Evolutionary conservation across 1,140 invertebrate genomes (phyloP), one percentile per base, ranked within the genome.

Genomic region (Venturia canescens): DNA sequence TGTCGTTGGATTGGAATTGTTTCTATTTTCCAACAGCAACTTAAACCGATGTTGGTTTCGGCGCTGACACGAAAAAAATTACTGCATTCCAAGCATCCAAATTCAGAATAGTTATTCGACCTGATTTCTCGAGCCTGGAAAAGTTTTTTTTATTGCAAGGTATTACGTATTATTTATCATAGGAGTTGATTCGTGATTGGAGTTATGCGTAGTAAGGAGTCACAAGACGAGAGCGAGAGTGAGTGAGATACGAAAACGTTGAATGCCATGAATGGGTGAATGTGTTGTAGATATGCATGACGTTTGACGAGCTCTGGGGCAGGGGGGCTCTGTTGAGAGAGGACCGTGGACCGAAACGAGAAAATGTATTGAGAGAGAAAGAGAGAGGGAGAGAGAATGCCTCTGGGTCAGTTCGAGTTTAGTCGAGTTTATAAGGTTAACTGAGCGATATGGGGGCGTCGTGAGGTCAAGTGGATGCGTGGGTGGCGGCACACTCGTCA

Each of bases 341-440:
- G 57, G 53, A 76, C 16, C 34, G 27, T 76, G 74, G 53, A 76
- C 74, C 74, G 63, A 29, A 76, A 53, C 29, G 13, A 69, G 11
- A 69, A 31, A 31, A 31, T 3, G 26, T 44, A 66, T 38, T 70
- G n/a, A 44, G 18, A 78, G 34, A 50, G 57, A 34, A 23, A 77
- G 70, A n/a, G n/a, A n/a, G n/a, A n/a, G n/a, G 26, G 18, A 78
- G 34, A 50, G 57, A 34, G 23, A 77, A 57, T 29, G 48, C 29
- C 83, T 44, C 38, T 44, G 86, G 86, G 88, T 90, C 89, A 88
- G 87, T 67, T 88, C 86, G 85, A 88, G 86, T 90, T 87, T 87
- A 89, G 86, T 87, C 87, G 84, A 89, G 86, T 92, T 92, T 88
- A 91, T 92, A 91, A 91, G 90, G 90, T 91, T 91, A 92, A 92